Evolutionary conservation across 1,140 invertebrate species (phyloP), one percentile per base, ranked within the genome.

Genomic region (Dufourea novaeangliae): DNA sequence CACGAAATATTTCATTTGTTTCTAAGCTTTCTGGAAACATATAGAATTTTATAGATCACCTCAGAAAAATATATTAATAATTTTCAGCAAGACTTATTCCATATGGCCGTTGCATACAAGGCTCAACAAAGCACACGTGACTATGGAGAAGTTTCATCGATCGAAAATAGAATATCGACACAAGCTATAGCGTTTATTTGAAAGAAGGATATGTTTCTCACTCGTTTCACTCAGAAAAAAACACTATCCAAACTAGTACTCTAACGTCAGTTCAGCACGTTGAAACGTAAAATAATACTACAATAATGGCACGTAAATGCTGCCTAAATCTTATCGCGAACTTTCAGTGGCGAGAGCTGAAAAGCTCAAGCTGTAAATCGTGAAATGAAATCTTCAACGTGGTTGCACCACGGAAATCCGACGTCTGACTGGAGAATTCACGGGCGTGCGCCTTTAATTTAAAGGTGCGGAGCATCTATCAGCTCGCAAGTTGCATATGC

Each of bases 401-500:
- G 85, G 87, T 81, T 86, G 50, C 85, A 66, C 85, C 82, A 83
- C 84, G 86, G 86, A 88, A 90, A 92, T 87, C 89, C 86, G 84
- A 85, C 89, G 86, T 84, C 87, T 89, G 90, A 91, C 91, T 92
- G 90, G 88, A 90, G 88, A 76, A 88, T 89, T 88, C 84, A 87
- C 88, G 89, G 88, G 87, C 86, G 88, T 85, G 90, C 89, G 91
- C 88, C 90, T 92, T 91, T 91, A 91, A 92, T 91, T 92, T 92
- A 89, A 89, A 91, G 88, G 73, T 87, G 86, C 88, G 84, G 79
- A 88, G 84, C 90, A 88, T 90, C 88, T 90, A 91, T 90, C 89
- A 91, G 88, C 90, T 89, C 88, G 85, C 87, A 81, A 80, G 80
- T 56, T 54, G 82, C 79, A 80, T 67, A 10, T 59, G 52, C 52